These are phyloP conservation scores for Apistogramma diplotaenia DNA, from an alignment of 2,113 vertebrate species.

Conservation along the genomic window DNA sequence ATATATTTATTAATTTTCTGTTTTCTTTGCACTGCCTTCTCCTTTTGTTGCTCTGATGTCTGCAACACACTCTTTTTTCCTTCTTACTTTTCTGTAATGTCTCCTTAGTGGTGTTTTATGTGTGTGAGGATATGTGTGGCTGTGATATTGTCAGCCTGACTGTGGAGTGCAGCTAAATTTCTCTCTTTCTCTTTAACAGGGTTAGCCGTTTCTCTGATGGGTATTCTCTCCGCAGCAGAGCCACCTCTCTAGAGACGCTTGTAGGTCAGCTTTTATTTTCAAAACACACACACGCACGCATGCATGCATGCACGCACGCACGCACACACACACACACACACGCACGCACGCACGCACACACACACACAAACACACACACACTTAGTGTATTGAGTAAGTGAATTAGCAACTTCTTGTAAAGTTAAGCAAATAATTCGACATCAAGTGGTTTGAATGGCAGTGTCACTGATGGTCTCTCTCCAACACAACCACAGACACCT, in stretches of 20 bases:
- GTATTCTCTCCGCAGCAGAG: slow-evolving; percentile 42
- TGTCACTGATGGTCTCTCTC: neutral
- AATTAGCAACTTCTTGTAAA: slow-evolving; percentile 5
- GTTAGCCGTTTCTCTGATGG: slow-evolving; percentile 53
- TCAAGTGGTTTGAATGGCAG: slow-evolving; percentile 41
- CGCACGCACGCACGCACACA: slow-evolving; percentile 9
- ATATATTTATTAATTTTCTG: slow-evolving; percentile 3
- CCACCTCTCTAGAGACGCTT: slow-evolving; percentile 53
- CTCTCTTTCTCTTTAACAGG: slow-evolving; percentile 37
- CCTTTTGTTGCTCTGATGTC: neutral
- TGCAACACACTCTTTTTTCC: neutral
- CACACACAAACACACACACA: neutral
- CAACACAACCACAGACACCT: neutral
- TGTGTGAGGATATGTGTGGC: neutral
- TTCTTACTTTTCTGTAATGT: neutral
- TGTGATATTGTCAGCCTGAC: neutral
- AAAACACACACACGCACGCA: slow-evolving; percentile 5
- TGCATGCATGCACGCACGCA: slow-evolving; percentile 4
- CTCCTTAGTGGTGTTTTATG: neutral
- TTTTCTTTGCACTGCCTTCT: neutral
- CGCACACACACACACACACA: slow-evolving; percentile 6
- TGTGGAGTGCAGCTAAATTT: slow-evolving; percentile 25
- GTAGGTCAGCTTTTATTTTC: slow-evolving; percentile 72
- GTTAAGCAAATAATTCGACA: neutral
- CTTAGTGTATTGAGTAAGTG: neutral